Evolutionary conservation across 2,113 vertebrate species (phyloP).

Genomic region (Cololabis saira): DNA sequence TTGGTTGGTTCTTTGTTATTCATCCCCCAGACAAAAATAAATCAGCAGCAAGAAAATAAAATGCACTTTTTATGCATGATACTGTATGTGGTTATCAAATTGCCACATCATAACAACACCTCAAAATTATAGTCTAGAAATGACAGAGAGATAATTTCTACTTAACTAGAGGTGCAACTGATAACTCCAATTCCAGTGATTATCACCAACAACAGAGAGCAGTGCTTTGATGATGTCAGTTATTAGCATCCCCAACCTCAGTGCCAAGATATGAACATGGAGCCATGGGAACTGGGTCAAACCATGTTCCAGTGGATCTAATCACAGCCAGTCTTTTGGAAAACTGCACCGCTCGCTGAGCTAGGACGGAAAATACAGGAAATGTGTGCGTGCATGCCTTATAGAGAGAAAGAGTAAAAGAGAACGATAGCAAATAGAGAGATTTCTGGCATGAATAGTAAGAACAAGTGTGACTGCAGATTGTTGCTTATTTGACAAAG

Average conservation of each 20-base stretch:
- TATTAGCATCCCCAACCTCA: conserved; percentile 37
- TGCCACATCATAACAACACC: background rate
- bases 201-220: conserved; percentile 21
- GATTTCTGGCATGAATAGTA: conserved; percentile 51
- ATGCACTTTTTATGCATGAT: conserved; percentile 16
- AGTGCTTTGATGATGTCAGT: conserved; percentile 42
- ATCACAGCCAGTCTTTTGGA: conserved; percentile 62
- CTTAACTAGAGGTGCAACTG: conserved; percentile 12
- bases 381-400: conserved; percentile 17
- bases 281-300: conserved; percentile 79
- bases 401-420: conserved; percentile 8
- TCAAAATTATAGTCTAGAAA: background rate
- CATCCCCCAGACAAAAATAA: conserved; percentile 17
- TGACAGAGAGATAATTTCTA: background rate
- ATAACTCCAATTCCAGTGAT: conserved; percentile 8
- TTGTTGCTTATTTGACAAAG: conserved; percentile 61
- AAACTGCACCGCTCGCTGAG: conserved; percentile 44
- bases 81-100: background rate
- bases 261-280: conserved; percentile 57
- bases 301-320: conserved; percentile 60
- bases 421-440: conserved; percentile 18
- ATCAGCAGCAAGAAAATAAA: conserved; percentile 9
- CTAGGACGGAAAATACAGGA: conserved; percentile 48
- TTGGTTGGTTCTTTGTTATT: conserved; percentile 34
- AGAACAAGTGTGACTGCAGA: conserved; percentile 52